Evolutionary conservation across 2,113 vertebrate species (phyloP).

Genomic region (Paradoxurus hermaphroditus): DNA sequence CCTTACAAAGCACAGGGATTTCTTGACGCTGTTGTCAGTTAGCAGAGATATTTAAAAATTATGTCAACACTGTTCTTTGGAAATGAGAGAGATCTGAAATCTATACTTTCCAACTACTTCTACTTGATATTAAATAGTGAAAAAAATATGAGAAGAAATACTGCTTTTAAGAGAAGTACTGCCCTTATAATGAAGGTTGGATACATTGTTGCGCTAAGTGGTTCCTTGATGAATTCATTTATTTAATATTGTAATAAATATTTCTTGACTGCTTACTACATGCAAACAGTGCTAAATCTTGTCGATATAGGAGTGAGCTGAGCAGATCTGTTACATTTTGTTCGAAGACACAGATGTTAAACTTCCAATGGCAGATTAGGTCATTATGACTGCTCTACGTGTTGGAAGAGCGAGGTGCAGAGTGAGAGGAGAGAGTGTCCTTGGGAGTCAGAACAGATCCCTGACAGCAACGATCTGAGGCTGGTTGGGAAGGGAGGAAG

Average conservation of each 20-base stretch:
- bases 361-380: neutral
- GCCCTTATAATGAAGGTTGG: neutral
- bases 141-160: neutral
- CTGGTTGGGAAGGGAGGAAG: neutral
- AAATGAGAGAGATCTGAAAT: neutral
- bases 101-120: neutral
- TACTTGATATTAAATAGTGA: neutral
- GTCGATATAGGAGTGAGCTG: neutral
- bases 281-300: neutral
- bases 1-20: neutral
- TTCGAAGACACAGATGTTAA: neutral
- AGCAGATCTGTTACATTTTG: neutral
- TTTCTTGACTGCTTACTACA: neutral
- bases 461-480: too few relatives aligned
- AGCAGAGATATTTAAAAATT: neutral
- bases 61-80: neutral
- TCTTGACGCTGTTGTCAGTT: neutral
- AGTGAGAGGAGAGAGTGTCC: neutral
- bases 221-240: neutral
- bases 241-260: neutral
- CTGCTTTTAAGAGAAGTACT: neutral
- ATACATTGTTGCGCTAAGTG: neutral
- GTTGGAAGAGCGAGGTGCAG: neutral
- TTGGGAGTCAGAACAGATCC: neutral
- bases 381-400: neutral